Percentiles rank a stretch among this genome's conserved stretches.
Evolutionary conservation across 2,113 vertebrate species (phyloP).

Genomic region (Cryptomyrus ogoouensis): DNA sequence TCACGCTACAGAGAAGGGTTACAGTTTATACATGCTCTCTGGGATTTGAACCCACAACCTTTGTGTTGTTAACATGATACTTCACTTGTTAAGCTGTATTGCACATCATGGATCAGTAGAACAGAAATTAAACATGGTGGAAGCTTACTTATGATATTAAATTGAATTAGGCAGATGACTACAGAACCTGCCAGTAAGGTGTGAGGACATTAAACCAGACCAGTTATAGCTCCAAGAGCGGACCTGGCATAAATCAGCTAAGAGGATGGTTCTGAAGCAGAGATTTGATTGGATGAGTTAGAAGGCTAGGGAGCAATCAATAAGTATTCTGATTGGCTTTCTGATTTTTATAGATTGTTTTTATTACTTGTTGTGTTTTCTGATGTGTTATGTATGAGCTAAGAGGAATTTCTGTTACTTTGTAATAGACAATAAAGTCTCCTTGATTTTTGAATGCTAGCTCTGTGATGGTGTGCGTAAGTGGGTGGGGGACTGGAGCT

Average conservation of each 20-base stretch:
- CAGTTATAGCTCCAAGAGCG: background rate
- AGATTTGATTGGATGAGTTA: background rate
- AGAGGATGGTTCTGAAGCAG: background rate
- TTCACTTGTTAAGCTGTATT: background rate
- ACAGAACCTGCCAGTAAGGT: background rate
- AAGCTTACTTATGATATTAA: background rate
- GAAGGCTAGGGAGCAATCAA: background rate
- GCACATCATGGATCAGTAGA: background rate
- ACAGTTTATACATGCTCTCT: background rate
- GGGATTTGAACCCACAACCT: background rate
- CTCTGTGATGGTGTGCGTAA: background rate
- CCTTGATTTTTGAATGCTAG: background rate
- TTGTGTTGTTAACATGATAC: background rate
- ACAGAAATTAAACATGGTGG: background rate
- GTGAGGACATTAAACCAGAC: background rate
- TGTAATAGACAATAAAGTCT: background rate
- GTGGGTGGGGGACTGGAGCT: background rate
- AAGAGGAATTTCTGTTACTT: background rate
- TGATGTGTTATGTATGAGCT: background rate
- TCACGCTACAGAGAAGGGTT: background rate
- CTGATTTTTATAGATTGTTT: background rate
- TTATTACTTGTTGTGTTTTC: background rate
- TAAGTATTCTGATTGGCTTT: background rate
- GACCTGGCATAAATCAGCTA: background rate
- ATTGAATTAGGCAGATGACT: background rate